Base-by-base conservation (phyloP, 2,113 vertebrate species). In the Trachemys scripta region DNA sequence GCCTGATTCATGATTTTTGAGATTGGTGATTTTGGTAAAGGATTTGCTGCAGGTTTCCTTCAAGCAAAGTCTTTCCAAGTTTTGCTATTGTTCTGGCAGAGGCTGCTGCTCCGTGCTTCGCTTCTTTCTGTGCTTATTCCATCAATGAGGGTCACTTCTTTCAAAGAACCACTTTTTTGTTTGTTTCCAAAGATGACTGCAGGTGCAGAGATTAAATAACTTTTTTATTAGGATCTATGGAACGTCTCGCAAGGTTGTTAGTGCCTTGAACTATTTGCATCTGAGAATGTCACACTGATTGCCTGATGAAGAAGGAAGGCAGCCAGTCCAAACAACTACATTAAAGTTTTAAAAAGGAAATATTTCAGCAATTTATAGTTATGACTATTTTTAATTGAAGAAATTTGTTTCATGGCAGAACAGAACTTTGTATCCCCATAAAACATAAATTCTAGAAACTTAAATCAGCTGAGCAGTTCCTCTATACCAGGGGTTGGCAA, bases 241-340 rank as follows among this genome's bases (percentile, higher is more conserved):
- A 38, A 69, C 35, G 10, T 19, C 17, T 96, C 92, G 91, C 89
- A 93, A 59, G 38, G 25, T 25, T 93, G 54, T 53, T 94, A 22
- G 80, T 82, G 93, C 87, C 19, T 90, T 89, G 57, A 84, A 45
- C 47, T 31, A 53, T 82, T 93, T 27, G 50, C 38, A 81, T 69
- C 92, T 80, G 65, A 38, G 13, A 82, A 72, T 86, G 42, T 90
- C 86, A 16, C 10, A 78, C 86, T 93, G 80, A 53, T 88, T 20
- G 82, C 51, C 56, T 20, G 93, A n/a, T 47, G 85, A 62, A 84
- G 92, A 51, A 86, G 86, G 92, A 90, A 96, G 85, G 56, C 91
- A 84, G 38, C 51, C 35, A 92, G 27, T 90, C 92, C 89, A 91
- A 69, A 65, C 62, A 65, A 69, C 31, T 62, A 62, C 13, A 6